Evolutionary conservation across 2,113 vertebrate species (phyloP).

Genomic region (Ellobius talpinus): DNA sequence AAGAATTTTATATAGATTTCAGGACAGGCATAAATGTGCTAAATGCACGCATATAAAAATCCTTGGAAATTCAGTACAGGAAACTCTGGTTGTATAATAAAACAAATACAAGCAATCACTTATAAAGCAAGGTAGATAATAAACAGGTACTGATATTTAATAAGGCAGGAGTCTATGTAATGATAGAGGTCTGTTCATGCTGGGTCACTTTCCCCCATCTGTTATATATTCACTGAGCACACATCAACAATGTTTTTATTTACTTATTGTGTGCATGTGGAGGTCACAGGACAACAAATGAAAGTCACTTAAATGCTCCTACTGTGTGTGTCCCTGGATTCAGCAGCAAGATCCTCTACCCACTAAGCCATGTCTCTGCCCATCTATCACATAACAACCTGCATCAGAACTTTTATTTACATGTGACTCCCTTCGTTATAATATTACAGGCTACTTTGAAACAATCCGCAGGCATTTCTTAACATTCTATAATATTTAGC

Average conservation of each 20-base stretch:
- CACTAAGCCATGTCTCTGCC: too few relatives aligned
- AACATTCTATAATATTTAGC: background rate
- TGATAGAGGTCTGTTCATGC: background rate
- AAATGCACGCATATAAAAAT: background rate
- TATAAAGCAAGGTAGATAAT: background rate
- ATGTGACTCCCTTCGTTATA: background rate
- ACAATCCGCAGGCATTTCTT: background rate
- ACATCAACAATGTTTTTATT: background rate
- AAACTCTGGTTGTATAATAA: background rate
- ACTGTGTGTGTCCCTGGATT: background rate
- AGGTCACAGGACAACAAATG: background rate
- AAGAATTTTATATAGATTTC: background rate
- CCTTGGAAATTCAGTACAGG: background rate
- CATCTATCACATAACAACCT: background rate
- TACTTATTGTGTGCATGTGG: background rate
- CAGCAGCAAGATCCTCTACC: background rate
- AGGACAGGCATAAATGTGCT: background rate
- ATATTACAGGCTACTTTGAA: background rate
- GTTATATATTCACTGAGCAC: background rate
- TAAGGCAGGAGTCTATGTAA: background rate
- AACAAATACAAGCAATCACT: slow-evolving; percentile 16
- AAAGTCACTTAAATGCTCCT: background rate
- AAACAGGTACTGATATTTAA: background rate
- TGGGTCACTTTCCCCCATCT: background rate
- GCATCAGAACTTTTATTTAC: background rate